Percentiles rank a stretch among this genome's conserved stretches.
Evolutionary conservation across 2,888 invertebrate species (phyloP).

Genomic region (Agriopis leucophaearia): DNA sequence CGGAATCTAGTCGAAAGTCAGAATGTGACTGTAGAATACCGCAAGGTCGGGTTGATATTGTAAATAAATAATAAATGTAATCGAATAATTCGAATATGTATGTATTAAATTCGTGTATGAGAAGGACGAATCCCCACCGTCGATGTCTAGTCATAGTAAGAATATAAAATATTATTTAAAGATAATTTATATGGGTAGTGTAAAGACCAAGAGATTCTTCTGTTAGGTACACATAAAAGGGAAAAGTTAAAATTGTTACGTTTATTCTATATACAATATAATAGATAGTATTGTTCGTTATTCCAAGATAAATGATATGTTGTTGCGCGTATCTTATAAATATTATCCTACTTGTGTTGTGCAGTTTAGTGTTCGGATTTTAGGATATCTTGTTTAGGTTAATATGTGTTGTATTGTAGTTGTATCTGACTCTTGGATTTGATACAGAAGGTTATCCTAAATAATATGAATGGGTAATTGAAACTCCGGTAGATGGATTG

Average conservation of each 20-base stretch:
- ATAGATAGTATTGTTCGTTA: slow-evolving; percentile 24
- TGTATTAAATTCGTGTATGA: slow-evolving; percentile 16
- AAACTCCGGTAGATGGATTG: no score
- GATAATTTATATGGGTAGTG: slow-evolving; percentile 18
- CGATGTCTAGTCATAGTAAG: slow-evolving; percentile 41
- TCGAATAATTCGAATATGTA: slow-evolving; percentile 19
- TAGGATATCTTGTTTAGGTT: no score
- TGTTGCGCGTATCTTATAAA: background rate
- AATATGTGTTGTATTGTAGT: no score
- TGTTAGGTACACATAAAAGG: slow-evolving; percentile 24
- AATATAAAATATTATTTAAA: slow-evolving; percentile 32
- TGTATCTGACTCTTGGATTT: no score
- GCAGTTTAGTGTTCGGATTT: slow-evolving; percentile 7
- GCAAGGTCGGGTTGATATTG: slow-evolving; percentile 14
- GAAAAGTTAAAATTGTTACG: slow-evolving; percentile 25
- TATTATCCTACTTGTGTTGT: background rate
- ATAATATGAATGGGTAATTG: no score
- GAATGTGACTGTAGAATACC: background rate
- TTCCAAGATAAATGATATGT: slow-evolving; percentile 10
- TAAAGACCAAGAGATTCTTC: slow-evolving; percentile 34
- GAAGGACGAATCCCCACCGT: slow-evolving; percentile 39
- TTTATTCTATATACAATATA: slow-evolving; percentile 28
- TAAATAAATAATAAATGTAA: slow-evolving; percentile 45
- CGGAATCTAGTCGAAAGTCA: background rate
- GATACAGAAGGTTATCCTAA: no score